Evolutionary conservation across 2,888 invertebrate species (phyloP), one percentile per base, ranked within the genome.

Genomic region (Pheosia gnoma): DNA sequence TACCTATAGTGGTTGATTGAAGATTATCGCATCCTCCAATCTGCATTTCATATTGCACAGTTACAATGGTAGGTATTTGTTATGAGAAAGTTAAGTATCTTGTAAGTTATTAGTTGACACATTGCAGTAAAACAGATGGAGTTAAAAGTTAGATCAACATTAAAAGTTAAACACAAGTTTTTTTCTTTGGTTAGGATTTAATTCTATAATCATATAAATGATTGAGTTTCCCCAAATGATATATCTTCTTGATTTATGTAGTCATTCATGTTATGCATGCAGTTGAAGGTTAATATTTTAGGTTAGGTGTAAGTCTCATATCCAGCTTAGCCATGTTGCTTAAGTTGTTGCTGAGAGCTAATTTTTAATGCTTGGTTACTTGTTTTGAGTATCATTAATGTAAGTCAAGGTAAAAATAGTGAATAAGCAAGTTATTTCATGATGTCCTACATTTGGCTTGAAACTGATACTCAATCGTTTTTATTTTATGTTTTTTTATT

Each of bases 261-360:
- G n/a, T 39, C 39, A 55, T 39, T n/a, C 13, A 10, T 55, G 39
- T 39, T 55, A 57, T 45, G 36, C 45, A 36, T 57, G 45, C 45
- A 36, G 45, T 41, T 57, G 39, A 57, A 57, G 57, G 57, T 57
- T 57, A 57, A 13, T 13, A 9, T 56, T 57, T 57, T 57, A 57
- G 57, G 57, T 57, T 57, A 57, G 57, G 57, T 45, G 25, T 54
- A 38, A 54, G 39, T 54, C 38, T 54, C 37, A 54, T 8, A 25
- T 51, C 25, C 51, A 51, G 51, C 25, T 51, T 13, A 3, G 25
- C 7, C 51, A 13, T 51, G 25, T 25, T 13, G 51, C 51, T 51
- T 3, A 7, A 25, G 8, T 51, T n/a, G 13, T 13, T 51, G 25
- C 25, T 25, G 51, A 51, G 13, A 51, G 13, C 5, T 25, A 6